Evolutionary conservation across 2,113 vertebrate genomes (phyloP).

Genomic region (Heterochromis multidens): DNA sequence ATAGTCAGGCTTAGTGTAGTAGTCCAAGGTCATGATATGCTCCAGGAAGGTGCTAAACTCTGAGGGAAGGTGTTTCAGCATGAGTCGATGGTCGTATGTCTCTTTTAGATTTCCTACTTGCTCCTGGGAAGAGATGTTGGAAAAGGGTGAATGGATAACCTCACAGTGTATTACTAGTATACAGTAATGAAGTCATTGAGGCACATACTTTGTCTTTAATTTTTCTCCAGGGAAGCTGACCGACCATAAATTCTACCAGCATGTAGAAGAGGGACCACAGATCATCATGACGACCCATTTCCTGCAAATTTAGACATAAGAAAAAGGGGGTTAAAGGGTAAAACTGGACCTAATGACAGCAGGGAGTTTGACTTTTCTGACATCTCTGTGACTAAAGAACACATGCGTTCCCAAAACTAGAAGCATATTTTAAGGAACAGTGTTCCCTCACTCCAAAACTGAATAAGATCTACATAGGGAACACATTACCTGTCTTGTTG

Average conservation of each 20-base stretch:
- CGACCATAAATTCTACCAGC: slow-evolving; percentile 96
- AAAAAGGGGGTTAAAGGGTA: background rate
- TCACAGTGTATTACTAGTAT: background rate
- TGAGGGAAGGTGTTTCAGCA: slow-evolving; percentile 95
- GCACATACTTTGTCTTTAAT: slow-evolving; percentile 94
- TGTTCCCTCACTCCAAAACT: background rate
- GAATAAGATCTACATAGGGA: no score
- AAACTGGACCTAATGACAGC: background rate
- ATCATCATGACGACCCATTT: slow-evolving; percentile 98
- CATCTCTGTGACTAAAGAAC: background rate
- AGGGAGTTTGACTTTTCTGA: background rate
- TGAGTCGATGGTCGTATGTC: slow-evolving; percentile 91
- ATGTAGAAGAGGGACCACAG: slow-evolving; percentile 99
- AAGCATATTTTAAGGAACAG: background rate
- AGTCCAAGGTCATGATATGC: slow-evolving; percentile 91
- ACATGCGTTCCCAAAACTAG: background rate
- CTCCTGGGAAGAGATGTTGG: slow-evolving; percentile 75
- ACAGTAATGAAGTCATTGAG: background rate
- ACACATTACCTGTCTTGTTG: no score
- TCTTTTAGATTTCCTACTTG: slow-evolving; percentile 98
- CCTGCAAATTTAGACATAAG: slow-evolving; percentile 70
- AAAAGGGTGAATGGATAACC: background rate
- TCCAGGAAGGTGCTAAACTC: slow-evolving; percentile 92
- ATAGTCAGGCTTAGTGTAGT: slow-evolving; percentile 97
- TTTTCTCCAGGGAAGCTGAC: slow-evolving; percentile 97